Evolutionary conservation across 1,140 invertebrate species (phyloP).

Genomic region (Diorhabda carinulata): DNA sequence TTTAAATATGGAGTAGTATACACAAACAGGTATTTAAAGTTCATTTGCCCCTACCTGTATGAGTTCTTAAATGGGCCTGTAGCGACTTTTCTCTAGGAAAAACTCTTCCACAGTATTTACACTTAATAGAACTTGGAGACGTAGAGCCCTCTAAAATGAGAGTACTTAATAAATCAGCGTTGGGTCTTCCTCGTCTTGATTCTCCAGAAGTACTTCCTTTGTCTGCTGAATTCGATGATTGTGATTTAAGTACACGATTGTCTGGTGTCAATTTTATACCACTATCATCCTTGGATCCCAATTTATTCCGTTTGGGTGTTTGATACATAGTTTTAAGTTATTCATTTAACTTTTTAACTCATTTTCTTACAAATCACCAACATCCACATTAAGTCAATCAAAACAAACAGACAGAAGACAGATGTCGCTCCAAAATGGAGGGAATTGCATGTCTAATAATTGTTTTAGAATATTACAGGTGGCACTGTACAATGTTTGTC

Average conservation of each 20-base stretch:
- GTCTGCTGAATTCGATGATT: slow-evolving; percentile 37
- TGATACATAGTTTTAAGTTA: slow-evolving; percentile 40
- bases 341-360: slow-evolving; percentile 11
- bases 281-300: slow-evolving; percentile 31
- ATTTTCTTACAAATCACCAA: background rate
- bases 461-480: too few species aligned
- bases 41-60: slow-evolving; percentile 60
- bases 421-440: slow-evolving; percentile 30
- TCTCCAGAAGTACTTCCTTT: slow-evolving; percentile 39
- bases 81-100: slow-evolving; percentile 79
- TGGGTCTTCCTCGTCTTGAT: slow-evolving; percentile 61
- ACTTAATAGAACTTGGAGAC: slow-evolving; percentile 70
- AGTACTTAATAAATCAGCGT: slow-evolving; percentile 67
- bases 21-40: slow-evolving; percentile 26
- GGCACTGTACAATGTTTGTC: too few species aligned
- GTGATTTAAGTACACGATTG: slow-evolving; percentile 34
- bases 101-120: slow-evolving; percentile 68
- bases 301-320: slow-evolving; percentile 42
- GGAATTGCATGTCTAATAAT: slow-evolving; percentile 12
- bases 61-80: slow-evolving; percentile 76
- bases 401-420: slow-evolving; percentile 13
- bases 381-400: slow-evolving; percentile 11
- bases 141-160: slow-evolving; percentile 71
- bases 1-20: slow-evolving; percentile 26
- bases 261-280: slow-evolving; percentile 34